Evolutionary conservation across 2,797 vertebrate species (phyloP).

Genomic region (Catostomus latipinnis): DNA sequence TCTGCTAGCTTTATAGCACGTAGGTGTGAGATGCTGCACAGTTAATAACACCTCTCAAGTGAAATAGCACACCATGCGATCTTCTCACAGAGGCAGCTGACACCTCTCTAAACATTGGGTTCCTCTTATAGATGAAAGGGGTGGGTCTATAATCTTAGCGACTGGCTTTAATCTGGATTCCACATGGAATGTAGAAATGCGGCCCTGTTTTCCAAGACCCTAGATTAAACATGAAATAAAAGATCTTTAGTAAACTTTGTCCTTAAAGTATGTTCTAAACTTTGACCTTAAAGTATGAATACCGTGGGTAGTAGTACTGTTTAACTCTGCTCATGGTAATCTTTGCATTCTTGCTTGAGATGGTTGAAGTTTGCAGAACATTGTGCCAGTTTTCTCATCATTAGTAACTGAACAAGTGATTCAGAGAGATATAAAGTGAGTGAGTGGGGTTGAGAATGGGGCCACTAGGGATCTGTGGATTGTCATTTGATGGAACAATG

Average conservation of each 20-base stretch:
- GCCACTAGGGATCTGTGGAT: not conserved
- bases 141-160: conserved; percentile 18
- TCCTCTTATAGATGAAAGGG: conserved; percentile 22
- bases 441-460: not conserved
- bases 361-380: not conserved
- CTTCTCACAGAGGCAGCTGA: conserved; percentile 40
- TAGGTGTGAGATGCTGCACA: conserved; percentile 47
- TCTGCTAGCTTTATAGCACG: conserved; percentile 59
- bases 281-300: not conserved
- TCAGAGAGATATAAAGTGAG: not conserved
- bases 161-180: conserved; percentile 28
- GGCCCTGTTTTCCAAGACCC: not conserved
- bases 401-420: not conserved
- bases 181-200: conserved; percentile 15
- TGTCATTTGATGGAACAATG: not conserved
- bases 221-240: conserved; percentile 16
- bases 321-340: not conserved
- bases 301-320: not conserved
- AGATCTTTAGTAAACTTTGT: not conserved
- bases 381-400: not conserved
- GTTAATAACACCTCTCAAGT: conserved; percentile 57
- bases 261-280: not conserved
- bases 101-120: conserved; percentile 40
- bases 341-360: not conserved
- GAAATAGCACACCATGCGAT: conserved; percentile 57